Evolutionary conservation across 2,113 vertebrate species (phyloP).

Genomic region (Hydropotes inermis): DNA sequence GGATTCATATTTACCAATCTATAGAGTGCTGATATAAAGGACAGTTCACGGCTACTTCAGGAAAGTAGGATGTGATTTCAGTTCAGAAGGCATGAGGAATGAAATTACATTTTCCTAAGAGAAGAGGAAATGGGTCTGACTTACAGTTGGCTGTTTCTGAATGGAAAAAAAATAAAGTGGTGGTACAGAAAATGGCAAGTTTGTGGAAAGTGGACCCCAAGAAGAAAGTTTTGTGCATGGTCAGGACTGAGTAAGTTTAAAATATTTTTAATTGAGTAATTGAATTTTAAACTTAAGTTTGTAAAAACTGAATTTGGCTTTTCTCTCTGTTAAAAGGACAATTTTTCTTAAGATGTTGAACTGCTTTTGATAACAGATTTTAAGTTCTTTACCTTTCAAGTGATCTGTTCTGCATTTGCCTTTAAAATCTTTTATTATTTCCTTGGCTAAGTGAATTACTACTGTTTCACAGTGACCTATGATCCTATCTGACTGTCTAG

Average conservation of each 20-base stretch:
- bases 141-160: background rate
- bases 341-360: background rate
- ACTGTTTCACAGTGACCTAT: background rate
- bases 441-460: background rate
- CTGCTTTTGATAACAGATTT: background rate
- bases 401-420: background rate
- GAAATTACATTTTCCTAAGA: background rate
- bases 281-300: background rate
- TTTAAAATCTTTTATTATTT: background rate
- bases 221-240: background rate
- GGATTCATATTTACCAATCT: background rate
- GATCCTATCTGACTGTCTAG: background rate
- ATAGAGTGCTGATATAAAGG: background rate
- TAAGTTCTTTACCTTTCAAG: background rate
- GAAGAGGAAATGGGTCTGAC: background rate
- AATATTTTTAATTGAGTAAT: background rate
- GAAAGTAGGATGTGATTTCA: background rate
- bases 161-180: background rate
- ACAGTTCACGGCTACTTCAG: background rate
- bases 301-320: background rate
- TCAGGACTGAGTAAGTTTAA: background rate
- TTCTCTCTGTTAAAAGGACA: background rate
- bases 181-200: background rate
- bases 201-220: background rate
- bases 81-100: background rate